Evolutionary conservation across 2,888 invertebrate species (phyloP).

Genomic region (Leptarthrus brevirostris): DNA sequence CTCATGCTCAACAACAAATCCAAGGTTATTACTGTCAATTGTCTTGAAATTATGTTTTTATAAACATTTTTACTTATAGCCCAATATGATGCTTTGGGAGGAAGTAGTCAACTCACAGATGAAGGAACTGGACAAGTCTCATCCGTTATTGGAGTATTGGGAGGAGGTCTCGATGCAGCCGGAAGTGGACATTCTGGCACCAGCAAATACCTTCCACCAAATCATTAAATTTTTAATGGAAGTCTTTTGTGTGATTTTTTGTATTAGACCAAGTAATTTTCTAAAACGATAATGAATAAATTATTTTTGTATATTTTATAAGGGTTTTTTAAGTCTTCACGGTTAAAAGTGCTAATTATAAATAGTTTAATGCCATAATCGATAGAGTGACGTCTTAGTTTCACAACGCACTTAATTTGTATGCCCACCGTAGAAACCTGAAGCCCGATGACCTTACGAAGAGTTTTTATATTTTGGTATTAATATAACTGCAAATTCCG

Average conservation of each 20-base stretch:
- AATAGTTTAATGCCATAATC: no score
- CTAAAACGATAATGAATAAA: not conserved
- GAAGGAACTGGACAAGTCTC: constrained; percentile 61
- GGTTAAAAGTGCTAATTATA: no score
- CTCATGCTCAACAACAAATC: constrained; percentile 54
- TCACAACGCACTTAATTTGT: no score
- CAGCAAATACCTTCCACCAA: constrained; percentile 28
- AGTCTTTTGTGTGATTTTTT: not conserved
- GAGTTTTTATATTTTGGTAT: no score
- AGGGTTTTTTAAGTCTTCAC: not conserved
- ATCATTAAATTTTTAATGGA: constrained; percentile 3
- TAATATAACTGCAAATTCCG: no score
- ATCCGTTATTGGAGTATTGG: constrained; percentile 62
- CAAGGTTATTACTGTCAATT: constrained; percentile 49
- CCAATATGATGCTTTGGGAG: constrained; percentile 64
- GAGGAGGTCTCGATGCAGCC: constrained; percentile 52
- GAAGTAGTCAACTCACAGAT: constrained; percentile 61
- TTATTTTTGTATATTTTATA: constrained; percentile 2
- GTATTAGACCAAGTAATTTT: not conserved
- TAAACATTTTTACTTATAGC: constrained; percentile 54
- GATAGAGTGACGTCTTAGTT: no score
- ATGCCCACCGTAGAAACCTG: no score
- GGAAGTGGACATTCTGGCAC: not conserved
- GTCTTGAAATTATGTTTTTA: not conserved
- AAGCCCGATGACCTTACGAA: no score